These are phyloP conservation scores for Blastobasis adustella DNA, from an alignment of 2,888 invertebrate species.

Conservation along the genomic window DNA sequence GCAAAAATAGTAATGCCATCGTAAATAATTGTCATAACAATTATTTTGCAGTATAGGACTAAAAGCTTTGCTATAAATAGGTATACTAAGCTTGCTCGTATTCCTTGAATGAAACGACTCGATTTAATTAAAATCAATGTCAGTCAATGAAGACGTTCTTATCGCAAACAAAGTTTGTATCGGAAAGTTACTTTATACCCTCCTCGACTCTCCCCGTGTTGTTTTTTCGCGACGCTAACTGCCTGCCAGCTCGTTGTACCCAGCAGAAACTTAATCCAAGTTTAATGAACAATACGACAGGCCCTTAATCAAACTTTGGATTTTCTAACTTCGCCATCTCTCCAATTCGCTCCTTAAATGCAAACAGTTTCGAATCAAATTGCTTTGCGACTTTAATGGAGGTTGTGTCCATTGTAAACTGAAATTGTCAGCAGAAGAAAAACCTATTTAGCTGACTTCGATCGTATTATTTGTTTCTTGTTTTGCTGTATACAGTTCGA, in stretches of 20 bases:
- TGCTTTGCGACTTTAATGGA: slow-evolving; percentile 12
- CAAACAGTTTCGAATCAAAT: slow-evolving; percentile 16
- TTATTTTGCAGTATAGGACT: no score
- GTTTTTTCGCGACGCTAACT: slow-evolving; percentile 69
- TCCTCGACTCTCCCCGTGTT: slow-evolving; percentile 23
- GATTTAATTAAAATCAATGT: slow-evolving; percentile 17
- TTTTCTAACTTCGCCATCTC: slow-evolving; percentile 37
- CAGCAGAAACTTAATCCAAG: slow-evolving; percentile 74
- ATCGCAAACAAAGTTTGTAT: slow-evolving; percentile 40
- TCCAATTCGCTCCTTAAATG: slow-evolving; percentile 29
- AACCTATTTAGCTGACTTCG: slow-evolving; percentile 70
- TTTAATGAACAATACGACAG: slow-evolving; percentile 76
- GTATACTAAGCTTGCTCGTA: no score
- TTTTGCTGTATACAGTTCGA: slow-evolving; percentile 40
- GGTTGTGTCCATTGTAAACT: slow-evolving; percentile 26
- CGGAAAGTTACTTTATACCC: slow-evolving; percentile 37
- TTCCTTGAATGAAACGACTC: neutral
- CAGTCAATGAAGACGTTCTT: slow-evolving; percentile 30
- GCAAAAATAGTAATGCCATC: no score
- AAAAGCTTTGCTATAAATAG: no score
- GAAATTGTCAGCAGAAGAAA: slow-evolving; percentile 41
- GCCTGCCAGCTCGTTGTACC: slow-evolving; percentile 72
- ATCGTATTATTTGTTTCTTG: slow-evolving; percentile 68
- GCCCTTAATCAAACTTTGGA: slow-evolving; percentile 74
- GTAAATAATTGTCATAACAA: no score